phyloP scores from a whole-genome alignment of 2,797 vertebrate genomes.

The Cirrhinus mrigala region DNA sequence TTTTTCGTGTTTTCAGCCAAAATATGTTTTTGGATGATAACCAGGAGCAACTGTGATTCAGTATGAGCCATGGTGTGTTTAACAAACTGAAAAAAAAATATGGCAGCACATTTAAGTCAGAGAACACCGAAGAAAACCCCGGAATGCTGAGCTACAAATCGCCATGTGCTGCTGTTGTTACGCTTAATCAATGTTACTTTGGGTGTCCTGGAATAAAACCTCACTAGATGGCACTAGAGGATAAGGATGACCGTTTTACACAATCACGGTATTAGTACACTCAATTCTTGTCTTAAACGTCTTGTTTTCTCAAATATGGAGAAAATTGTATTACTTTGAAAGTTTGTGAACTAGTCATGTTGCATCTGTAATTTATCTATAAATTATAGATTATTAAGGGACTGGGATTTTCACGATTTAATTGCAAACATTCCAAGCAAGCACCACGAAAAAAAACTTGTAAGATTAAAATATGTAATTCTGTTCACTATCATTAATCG shows the following conservation, averaged over 20 bases:
- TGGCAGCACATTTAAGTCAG: background rate
- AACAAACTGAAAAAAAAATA: background rate
- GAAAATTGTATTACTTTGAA: slow-evolving; percentile 75
- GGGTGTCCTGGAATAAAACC: background rate
- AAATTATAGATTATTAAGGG: background rate
- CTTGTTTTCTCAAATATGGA: slow-evolving; percentile 77
- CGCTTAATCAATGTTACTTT: background rate
- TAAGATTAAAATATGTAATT: background rate
- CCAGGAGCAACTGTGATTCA: background rate
- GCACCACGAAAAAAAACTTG: background rate
- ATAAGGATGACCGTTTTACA: slow-evolving; percentile 50
- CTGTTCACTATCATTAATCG: background rate
- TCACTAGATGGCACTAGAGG: slow-evolving; percentile 78
- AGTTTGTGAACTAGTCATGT: background rate
- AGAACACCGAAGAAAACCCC: background rate
- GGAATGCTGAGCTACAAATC: background rate
- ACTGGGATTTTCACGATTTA: background rate
- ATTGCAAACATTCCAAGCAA: background rate
- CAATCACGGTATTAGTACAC: slow-evolving; percentile 40
- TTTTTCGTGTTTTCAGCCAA: background rate
- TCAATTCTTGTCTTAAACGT: slow-evolving; percentile 71
- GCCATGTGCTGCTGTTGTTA: slow-evolving; percentile 22
- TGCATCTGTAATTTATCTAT: background rate
- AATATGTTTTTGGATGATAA: too few relatives aligned
- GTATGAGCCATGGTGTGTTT: background rate